phyloP scores from a whole-genome alignment of 2,888 invertebrate genomes.

The Diarsia brunnea region DNA sequence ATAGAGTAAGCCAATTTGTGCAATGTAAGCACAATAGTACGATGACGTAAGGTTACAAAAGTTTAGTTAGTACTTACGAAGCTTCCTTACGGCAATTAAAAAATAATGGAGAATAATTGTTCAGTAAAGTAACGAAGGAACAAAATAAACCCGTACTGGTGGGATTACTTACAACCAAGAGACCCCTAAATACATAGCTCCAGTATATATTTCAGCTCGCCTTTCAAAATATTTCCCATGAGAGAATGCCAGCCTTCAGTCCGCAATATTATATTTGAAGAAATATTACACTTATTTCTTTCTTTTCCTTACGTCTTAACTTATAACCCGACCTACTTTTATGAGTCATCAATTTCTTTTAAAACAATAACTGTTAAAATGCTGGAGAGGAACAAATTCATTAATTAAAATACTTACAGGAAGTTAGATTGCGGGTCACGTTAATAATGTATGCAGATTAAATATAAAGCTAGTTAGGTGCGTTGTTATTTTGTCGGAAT shows the following conservation, averaged over 20 bases:
- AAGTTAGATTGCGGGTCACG: constrained; percentile 68
- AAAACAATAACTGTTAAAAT: background rate
- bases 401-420: constrained; percentile 68
- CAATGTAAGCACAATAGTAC: constrained; percentile 15
- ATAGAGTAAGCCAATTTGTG: constrained; percentile 32
- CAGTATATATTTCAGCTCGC: constrained; percentile 79
- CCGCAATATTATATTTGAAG: constrained; percentile 41
- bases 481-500: constrained; percentile 64
- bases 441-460: constrained; percentile 67
- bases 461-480: constrained; percentile 58
- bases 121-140: background rate
- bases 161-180: constrained; percentile 45
- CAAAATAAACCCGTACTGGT: constrained; percentile 1
- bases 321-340: constrained; percentile 22
- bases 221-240: constrained; percentile 86
- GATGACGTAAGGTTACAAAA: background rate
- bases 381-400: constrained; percentile 40
- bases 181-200: constrained; percentile 71
- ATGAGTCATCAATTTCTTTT: constrained; percentile 25
- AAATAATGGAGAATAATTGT: background rate
- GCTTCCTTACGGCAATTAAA: background rate
- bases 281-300: constrained; percentile 40
- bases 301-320: constrained; percentile 26
- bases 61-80: background rate
- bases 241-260: constrained; percentile 69